phyloP scores from a whole-genome alignment of 2,888 invertebrate genomes.

The Colostygia pectinataria region DNA sequence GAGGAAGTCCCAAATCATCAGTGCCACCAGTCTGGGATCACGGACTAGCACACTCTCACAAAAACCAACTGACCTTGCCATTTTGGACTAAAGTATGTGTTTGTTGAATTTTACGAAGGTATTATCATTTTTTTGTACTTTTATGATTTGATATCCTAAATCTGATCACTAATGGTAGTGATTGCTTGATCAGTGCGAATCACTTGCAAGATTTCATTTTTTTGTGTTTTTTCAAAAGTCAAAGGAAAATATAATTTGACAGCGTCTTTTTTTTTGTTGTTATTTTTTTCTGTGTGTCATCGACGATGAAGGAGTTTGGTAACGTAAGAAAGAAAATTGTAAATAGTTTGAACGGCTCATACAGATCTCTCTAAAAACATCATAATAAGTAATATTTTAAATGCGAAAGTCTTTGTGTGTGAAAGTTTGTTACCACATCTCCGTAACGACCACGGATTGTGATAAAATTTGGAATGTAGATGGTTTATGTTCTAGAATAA shows the following conservation, averaged over 20 bases:
- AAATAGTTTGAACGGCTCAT: too few species aligned
- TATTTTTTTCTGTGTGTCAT: slow-evolving; percentile 2
- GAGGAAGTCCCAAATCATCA: too few species aligned
- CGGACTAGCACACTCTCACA: neutral
- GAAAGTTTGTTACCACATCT: too few species aligned
- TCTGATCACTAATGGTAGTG: slow-evolving; percentile 2
- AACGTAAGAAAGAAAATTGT: neutral
- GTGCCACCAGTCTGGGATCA: too few species aligned
- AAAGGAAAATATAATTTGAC: slow-evolving; percentile 2
- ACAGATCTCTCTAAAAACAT: neutral
- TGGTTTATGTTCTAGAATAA: too few species aligned
- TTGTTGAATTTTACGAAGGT: slow-evolving; percentile 25
- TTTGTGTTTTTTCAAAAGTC: slow-evolving; percentile 8
- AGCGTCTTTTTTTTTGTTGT: slow-evolving; percentile 5
- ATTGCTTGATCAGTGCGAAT: neutral
- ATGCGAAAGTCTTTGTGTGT: too few species aligned
- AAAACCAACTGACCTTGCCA: slow-evolving; percentile 39
- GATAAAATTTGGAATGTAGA: too few species aligned
- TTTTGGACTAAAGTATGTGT: slow-evolving; percentile 32
- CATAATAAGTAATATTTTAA: too few species aligned
- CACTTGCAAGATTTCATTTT: slow-evolving; percentile 17
- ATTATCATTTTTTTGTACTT: slow-evolving; percentile 35
- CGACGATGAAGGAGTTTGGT: neutral
- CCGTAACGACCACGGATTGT: too few species aligned
- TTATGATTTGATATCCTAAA: slow-evolving; percentile 20